These are phyloP conservation scores for Sphenopsis melanotis DNA, from an alignment of 2,797 vertebrate genomes.

Conservation along the genomic window DNA sequence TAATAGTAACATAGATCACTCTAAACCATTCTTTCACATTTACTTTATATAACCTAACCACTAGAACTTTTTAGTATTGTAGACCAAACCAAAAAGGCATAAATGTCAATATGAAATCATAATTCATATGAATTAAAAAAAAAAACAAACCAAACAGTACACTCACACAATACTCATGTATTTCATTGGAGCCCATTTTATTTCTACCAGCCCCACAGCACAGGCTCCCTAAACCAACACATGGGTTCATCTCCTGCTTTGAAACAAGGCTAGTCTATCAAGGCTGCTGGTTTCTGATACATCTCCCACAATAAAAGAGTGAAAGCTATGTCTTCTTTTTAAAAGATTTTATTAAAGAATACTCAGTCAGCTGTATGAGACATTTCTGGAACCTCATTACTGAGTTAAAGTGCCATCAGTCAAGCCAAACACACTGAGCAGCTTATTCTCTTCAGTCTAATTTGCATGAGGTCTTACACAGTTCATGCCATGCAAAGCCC, in stretches of 20 bases:
- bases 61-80: not conserved
- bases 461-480: not conserved
- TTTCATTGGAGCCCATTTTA: not conserved
- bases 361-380: not conserved
- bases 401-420: conserved; percentile 24
- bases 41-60: not conserved
- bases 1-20: not conserved
- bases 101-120: not conserved
- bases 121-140: not conserved
- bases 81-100: not conserved
- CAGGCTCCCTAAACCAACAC: not conserved
- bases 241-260: not conserved
- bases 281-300: not conserved
- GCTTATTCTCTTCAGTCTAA: not conserved
- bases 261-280: not conserved
- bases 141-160: not conserved
- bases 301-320: not conserved
- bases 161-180: not conserved
- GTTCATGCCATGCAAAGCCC: not conserved
- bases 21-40: not conserved
- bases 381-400: not conserved
- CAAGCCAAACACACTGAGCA: not conserved
- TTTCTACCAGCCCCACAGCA: not conserved
- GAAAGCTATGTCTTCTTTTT: not conserved
- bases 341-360: conserved; percentile 20